Base-by-base conservation (phyloP, 1,140 invertebrate species). In the Chionoecetes opilio region DNA sequence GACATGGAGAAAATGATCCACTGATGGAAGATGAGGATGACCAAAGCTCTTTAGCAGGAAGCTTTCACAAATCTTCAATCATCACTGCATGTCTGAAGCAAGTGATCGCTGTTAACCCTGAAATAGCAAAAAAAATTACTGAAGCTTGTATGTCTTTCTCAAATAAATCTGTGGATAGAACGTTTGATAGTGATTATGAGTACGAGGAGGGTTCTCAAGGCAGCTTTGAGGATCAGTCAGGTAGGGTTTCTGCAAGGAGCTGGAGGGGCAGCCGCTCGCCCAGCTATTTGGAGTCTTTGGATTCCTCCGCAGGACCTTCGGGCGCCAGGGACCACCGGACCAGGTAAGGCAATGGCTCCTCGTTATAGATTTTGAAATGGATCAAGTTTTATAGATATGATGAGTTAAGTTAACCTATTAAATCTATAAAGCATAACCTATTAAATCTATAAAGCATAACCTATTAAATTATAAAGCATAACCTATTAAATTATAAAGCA, bases 81-180 rank as follows among this genome's bases (percentile, higher is more conserved):
- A n/a, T 84, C 82, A 34, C 82, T 84, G 32, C 29, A 84, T 17
- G 21, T 3, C 14, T 35, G 6, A 9, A 35, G 29, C 37, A 17
- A 31, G 14, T 29, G 31, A 14, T 53, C 29, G n/a, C 21, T 46
- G 3, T 29, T 31, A 38, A 90, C 34, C 38, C 17, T 32, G 35
- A 53, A 31, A 53, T 89, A 26, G 29, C 3, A 89, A 37, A 31
- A 14, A 89, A 90, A 31, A 46, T 90, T 53, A 31, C 88, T 6
- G 8, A 90, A 2, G 41, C 88, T 31, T 90, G 88, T 53, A 53
- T 53, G 41, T 90, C 88, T 3, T 90, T 90, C 34, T 41, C 31
- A 35, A 90, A 38, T 11, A 38, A 3, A 31, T 88, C 86, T 34
- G 41, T 90, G 21, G 32, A n/a, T 90, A n/a, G 14, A 53, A 90